Percentiles rank a stretch among this genome's conserved stretches.
phyloP scores from a whole-genome alignment of 2,113 vertebrate genomes.

The Ornithorhynchus anatinus region DNA sequence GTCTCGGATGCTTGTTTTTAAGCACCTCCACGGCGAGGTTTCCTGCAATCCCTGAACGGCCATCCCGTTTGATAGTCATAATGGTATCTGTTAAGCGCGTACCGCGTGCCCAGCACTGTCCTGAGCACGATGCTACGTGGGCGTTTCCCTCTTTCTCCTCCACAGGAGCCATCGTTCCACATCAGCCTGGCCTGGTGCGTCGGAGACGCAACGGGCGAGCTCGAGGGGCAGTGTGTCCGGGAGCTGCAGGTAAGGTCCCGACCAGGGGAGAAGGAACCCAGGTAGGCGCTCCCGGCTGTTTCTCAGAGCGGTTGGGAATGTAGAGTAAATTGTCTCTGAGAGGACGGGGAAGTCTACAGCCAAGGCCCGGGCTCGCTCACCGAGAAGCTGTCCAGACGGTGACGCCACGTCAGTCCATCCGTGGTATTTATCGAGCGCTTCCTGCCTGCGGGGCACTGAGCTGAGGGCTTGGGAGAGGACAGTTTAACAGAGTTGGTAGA shows the following conservation, averaged over 20 bases:
- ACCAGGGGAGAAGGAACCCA: background rate
- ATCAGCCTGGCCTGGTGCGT: constrained; percentile 94
- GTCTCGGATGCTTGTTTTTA: no score
- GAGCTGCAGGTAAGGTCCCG: constrained; percentile 82
- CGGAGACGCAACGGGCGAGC: constrained; percentile 72
- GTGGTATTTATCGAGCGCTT: no score
- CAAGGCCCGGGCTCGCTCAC: no score
- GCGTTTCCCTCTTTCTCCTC: background rate
- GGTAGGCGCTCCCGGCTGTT: background rate
- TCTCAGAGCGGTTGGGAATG: no score
- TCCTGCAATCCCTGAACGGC: background rate
- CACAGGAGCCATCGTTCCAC: constrained; percentile 91
- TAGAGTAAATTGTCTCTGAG: no score
- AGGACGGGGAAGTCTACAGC: background rate
- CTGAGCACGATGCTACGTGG: accelerated
- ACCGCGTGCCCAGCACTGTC: accelerated
- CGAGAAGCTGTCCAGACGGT: no score
- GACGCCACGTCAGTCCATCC: no score
- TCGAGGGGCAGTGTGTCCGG: constrained; percentile 71
- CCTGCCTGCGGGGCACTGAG: no score
- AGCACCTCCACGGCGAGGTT: no score
- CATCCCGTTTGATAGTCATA: no score
- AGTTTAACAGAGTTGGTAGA: no score
- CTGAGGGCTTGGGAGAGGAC: no score
- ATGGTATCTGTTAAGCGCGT: background rate